These are phyloP conservation scores for Sylvicapra grimmia DNA, from an alignment of 2,113 vertebrate species.

Conservation along the genomic window DNA sequence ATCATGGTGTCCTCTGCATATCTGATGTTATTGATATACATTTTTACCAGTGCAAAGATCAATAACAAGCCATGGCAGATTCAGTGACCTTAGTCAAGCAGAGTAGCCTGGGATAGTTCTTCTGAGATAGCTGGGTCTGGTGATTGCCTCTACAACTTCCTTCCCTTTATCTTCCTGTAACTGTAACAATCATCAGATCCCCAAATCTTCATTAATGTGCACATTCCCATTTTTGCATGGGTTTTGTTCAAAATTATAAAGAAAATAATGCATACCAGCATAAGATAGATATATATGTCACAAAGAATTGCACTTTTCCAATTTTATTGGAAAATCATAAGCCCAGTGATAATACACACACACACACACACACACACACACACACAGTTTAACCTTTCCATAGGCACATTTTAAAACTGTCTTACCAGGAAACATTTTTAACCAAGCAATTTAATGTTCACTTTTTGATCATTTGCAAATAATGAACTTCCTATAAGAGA, in stretches of 20 bases:
- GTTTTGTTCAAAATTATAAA: background rate
- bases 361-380: too few species aligned
- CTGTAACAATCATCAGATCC: background rate
- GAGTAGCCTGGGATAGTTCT: background rate
- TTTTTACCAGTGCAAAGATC: background rate
- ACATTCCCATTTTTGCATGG: background rate
- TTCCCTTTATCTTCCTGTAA: background rate
- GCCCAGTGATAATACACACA: background rate
- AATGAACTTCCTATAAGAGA: background rate
- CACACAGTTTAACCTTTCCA: background rate
- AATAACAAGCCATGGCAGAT: background rate
- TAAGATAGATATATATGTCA: background rate
- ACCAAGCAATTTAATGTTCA: background rate
- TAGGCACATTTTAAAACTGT: background rate
- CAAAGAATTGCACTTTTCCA: background rate
- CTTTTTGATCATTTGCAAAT: background rate
- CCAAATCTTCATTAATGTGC: background rate
- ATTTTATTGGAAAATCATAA: background rate
- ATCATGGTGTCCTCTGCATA: background rate
- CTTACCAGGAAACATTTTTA: background rate
- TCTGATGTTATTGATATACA: background rate
- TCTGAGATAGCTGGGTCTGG: background rate
- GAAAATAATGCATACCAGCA: background rate
- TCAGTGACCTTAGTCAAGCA: background rate
- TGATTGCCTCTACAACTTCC: background rate